Evolutionary conservation across 2,888 invertebrate species (phyloP).

Genomic region (Drosophila sordidula): DNA sequence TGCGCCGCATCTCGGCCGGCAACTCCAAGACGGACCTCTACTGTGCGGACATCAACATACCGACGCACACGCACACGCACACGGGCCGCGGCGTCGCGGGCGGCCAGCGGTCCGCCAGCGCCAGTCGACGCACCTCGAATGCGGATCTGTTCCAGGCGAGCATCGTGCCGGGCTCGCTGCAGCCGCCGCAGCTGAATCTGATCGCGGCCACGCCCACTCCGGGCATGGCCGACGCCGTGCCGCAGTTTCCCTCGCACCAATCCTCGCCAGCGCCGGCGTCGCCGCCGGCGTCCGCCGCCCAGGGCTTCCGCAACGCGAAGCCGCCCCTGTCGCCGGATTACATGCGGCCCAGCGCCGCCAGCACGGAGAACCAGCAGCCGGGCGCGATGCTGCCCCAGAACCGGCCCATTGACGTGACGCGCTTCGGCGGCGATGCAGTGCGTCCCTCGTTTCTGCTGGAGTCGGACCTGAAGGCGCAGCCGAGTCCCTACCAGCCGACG

Average conservation of each 20-base stretch:
- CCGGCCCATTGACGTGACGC: conserved; percentile 82
- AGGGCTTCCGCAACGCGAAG: conserved; percentile 78
- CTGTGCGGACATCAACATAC: conserved; percentile 84
- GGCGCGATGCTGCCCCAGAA: conserved; percentile 77
- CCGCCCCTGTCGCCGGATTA: conserved; percentile 79
- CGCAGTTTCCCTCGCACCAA: conserved; percentile 67
- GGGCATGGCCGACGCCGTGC: conserved; percentile 47
- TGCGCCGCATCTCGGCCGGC: conserved; percentile 82
- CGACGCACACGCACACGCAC: conserved; percentile 41
- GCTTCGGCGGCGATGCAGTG: conserved; percentile 70
- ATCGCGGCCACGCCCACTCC: conserved; percentile 81
- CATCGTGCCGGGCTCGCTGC: conserved; percentile 59
- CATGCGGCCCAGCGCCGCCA: conserved; percentile 79
- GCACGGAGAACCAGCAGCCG: conserved; percentile 63
- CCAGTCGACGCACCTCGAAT: conserved; percentile 81
- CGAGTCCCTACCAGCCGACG: conserved; percentile 63
- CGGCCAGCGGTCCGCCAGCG: conserved; percentile 77
- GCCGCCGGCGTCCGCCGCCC: no score
- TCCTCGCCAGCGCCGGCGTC: conserved; percentile 63
- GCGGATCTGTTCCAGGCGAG: conserved; percentile 76
- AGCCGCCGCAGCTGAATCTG: conserved; percentile 72
- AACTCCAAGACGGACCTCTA: conserved; percentile 83
- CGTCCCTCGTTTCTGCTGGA: conserved; percentile 61
- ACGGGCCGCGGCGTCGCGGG: conserved; percentile 30
- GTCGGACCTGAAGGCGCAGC: conserved; percentile 50